A percentile compares a stretch with the other conserved stretches of the same genome.
phyloP scores from a whole-genome alignment of 2,113 vertebrate species.

The Ageneiosus marmoratus region DNA sequence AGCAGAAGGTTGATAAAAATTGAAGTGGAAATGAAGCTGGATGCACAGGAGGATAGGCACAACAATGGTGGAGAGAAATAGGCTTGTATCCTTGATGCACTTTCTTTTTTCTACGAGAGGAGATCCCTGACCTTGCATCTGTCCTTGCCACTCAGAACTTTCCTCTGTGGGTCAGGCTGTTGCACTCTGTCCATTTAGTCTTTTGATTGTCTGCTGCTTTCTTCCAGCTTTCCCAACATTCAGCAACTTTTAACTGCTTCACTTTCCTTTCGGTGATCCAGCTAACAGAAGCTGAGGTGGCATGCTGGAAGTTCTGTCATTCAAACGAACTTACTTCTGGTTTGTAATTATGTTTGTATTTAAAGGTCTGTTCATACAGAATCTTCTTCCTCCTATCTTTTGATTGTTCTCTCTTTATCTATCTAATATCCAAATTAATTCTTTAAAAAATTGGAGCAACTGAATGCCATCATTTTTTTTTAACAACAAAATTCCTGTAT shows the following conservation, averaged over 20 bases:
- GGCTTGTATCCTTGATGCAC: constrained; percentile 77
- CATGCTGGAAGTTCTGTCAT: not conserved
- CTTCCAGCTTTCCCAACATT: not conserved
- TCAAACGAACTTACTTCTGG: not conserved
- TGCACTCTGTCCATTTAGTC: constrained; percentile 12
- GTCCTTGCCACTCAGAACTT: constrained; percentile 77
- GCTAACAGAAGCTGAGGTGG: not conserved
- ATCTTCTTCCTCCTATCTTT: not conserved
- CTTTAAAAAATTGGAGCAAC: not conserved
- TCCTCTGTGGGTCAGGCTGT: constrained; percentile 17
- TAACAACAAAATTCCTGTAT: not conserved
- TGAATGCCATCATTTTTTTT: not conserved
- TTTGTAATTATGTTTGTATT: not conserved
- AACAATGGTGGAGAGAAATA: constrained; percentile 77
- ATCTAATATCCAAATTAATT: not conserved
- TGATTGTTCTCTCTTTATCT: not conserved
- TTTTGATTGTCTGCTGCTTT: constrained; percentile 24
- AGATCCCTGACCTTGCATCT: constrained; percentile 81
- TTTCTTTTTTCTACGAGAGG: constrained; percentile 69
- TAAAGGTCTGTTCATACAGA: not conserved
- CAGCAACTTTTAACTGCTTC: constrained; percentile 32
- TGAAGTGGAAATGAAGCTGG: constrained; percentile 98
- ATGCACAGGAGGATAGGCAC: constrained; percentile 83
- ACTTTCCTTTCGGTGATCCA: not conserved
- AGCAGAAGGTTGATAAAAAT: constrained; percentile 95